Conservation (phyloP, 2,113 vertebrate species). For the Brachionichthys hirsutus region DNA sequence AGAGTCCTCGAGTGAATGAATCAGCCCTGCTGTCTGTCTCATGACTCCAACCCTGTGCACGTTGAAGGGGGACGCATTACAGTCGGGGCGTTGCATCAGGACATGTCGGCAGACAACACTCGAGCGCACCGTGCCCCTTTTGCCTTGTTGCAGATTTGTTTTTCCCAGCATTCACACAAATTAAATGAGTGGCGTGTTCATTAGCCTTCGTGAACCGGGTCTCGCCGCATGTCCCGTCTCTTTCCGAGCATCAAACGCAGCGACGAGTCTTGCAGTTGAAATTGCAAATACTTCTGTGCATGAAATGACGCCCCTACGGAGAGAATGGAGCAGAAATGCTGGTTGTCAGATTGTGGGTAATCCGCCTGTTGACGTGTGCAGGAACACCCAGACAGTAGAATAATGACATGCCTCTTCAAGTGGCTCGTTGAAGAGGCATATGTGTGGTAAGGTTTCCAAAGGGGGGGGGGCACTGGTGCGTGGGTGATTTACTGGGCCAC, state of each 20-base stretch:
- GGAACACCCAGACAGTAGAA: slow-evolving; percentile 53
- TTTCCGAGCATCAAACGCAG: slow-evolving; percentile 22
- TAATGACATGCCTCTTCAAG: slow-evolving; percentile 52
- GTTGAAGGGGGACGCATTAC: slow-evolving; percentile 23
- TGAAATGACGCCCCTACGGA: background rate
- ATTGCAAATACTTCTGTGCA: slow-evolving; percentile 20
- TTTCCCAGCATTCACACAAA: slow-evolving; percentile 35
- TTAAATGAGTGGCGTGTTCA: slow-evolving; percentile 33
- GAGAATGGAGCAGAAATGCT: slow-evolving; percentile 15
- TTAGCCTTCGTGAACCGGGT: slow-evolving; percentile 37
- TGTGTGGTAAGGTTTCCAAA: slow-evolving; percentile 32
- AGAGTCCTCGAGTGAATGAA: slow-evolving; percentile 45
- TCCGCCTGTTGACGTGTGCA: slow-evolving; percentile 54
- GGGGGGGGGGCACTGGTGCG: background rate
- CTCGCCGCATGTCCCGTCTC: slow-evolving; percentile 17
- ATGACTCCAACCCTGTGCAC: slow-evolving; percentile 33
- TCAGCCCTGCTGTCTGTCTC: slow-evolving; percentile 48
- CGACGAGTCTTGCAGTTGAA: slow-evolving; percentile 43
- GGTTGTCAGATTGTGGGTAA: slow-evolving; percentile 57
- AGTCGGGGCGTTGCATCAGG: slow-evolving; percentile 18
- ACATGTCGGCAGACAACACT: slow-evolving; percentile 29
- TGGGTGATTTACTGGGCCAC: background rate
- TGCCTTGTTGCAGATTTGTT: slow-evolving; percentile 28
- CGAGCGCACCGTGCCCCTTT: slow-evolving; percentile 10
- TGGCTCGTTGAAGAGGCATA: slow-evolving; percentile 50